Evolutionary conservation across 2,113 vertebrate genomes (phyloP), one percentile per base, ranked within the genome.

Genomic region (Aegotheles bennettii): DNA sequence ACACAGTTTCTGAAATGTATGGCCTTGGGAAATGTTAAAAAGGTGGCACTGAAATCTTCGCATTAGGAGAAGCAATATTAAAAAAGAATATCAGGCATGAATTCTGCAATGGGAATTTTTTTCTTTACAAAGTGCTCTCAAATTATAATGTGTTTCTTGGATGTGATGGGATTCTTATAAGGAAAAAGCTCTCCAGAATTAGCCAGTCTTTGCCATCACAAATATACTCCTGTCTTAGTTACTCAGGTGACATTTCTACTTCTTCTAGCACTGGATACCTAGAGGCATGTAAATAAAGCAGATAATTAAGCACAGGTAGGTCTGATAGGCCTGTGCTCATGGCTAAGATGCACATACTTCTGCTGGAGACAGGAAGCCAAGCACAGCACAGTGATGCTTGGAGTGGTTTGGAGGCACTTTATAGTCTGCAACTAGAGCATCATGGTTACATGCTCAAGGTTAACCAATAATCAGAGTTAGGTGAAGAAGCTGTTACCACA

Each of bases 21-120:
- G 45, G 83, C 47, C 57, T 82, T 59, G 59, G 69, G 73, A 89
- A 76, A 61, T 50, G n/a, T 81, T 89, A 87, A 89, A 93, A 84
- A 77, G 18, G 16, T 84, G 38, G n/a, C 40, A 85, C 36, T 51
- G 42, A 79, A 77, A 67, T 94, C 35, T 42, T 36, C 88, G 69
- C 47, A 76, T 89, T 68, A 67, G 57, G 61, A 90, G 68, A 51
- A 78, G 17, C 16, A 48, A 19, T 53, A 70, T 74, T 64, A 31
- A 60, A 51, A 93, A 75, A 23, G 2, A 91, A 56, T 40, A 53
- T 54, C 73, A 48, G 2, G 4, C 35, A 40, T 65, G 13, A 53
- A 61, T 50, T 87, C 65, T 89, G 25, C 64, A 64, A 8, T 40
- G 7, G 4, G 17, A 29, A 9, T 60, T n/a, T 54, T 75, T 78